Base-by-base conservation (phyloP, 2,888 invertebrate species). In the Drosophila lacicola region DNA sequence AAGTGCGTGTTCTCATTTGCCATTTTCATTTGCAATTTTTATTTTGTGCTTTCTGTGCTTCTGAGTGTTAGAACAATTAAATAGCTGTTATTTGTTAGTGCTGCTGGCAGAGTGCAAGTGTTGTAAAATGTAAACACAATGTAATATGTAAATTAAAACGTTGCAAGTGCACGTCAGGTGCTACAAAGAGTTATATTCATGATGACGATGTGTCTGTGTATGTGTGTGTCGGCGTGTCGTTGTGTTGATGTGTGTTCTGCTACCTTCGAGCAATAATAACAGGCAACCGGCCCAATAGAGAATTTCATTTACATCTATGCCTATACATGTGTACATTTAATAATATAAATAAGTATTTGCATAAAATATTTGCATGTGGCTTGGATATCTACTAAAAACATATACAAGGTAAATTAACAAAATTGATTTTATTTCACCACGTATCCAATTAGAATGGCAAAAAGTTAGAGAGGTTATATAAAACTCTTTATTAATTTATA, bases 111-210 rank as follows among this genome's bases (percentile, higher is more conserved):
- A 53, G 29, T 57, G 62, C 25, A 57, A 61, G 41, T 56, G 51
- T 60, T 64, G 47, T 66, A 55, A 55, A 55, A 45, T 55, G 55
- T 45, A 45, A 55, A 55, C 45, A 55, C 36, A 55, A 55, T 62
- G 56, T 55, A 37, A 65, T 58, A 57, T 74, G 61, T 44, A 62
- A 74, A 71, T 71, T 29, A 37, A 76, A 66, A 41, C n/a, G 61
- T 36, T 66, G 50, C 46, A 53, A 47, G 53, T 63, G 34, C 50
- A 50, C 19, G 49, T 39, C 46, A 63, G 49, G 49, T 62, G 49
- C 45, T 14, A 25, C 11, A 39, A 57, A 19, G 25, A 46, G 46
- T 70, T 41, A 49, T 50, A 49, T 66, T 49, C 50, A 49, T 55
- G 53, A 53, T 53, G 39, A 39, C 13, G 37, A 50, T 21, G 50